Conservation (phyloP, 2,888 invertebrate species). For the Apamea crenata region DNA sequence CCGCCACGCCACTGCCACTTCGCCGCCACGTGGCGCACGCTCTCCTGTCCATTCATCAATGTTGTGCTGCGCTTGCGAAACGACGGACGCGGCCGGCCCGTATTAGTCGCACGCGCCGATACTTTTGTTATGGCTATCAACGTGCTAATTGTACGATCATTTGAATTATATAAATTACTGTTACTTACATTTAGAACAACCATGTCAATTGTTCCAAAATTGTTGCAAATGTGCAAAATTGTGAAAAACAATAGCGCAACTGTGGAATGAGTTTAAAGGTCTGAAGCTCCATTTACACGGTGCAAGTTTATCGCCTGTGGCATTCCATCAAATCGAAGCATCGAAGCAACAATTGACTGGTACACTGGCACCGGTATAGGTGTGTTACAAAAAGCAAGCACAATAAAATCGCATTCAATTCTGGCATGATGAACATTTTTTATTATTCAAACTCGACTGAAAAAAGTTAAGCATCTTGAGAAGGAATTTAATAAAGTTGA, state of each 20-base stretch:
- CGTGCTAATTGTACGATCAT: slow-evolving; percentile 22
- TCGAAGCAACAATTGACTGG: not conserved
- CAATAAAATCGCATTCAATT: not conserved
- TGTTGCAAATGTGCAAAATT: slow-evolving; percentile 13
- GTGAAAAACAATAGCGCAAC: slow-evolving; percentile 2
- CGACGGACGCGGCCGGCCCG: not conserved
- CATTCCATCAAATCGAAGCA: not conserved
- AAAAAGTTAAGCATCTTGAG: too few relatives aligned
- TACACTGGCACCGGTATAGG: too few relatives aligned
- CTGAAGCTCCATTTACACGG: not conserved
- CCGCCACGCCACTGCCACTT: not conserved
- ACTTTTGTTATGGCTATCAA: slow-evolving; percentile 42
- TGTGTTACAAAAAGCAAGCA: too few relatives aligned
- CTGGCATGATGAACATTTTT: too few relatives aligned
- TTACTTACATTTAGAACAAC: slow-evolving; percentile 13
- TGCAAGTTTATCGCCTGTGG: not conserved
- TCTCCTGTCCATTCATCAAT: slow-evolving; percentile 32
- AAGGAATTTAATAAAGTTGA: too few relatives aligned
- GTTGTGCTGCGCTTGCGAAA: slow-evolving; percentile 34
- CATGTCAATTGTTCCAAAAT: slow-evolving; percentile 16
- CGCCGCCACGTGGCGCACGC: not conserved
- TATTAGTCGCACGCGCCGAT: slow-evolving; percentile 24
- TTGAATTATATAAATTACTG: slow-evolving; percentile 11
- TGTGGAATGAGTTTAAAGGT: not conserved
- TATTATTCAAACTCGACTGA: too few relatives aligned